phyloP scores from a whole-genome alignment of 2,888 invertebrate species.

The Oxyteleia sp. region DNA sequence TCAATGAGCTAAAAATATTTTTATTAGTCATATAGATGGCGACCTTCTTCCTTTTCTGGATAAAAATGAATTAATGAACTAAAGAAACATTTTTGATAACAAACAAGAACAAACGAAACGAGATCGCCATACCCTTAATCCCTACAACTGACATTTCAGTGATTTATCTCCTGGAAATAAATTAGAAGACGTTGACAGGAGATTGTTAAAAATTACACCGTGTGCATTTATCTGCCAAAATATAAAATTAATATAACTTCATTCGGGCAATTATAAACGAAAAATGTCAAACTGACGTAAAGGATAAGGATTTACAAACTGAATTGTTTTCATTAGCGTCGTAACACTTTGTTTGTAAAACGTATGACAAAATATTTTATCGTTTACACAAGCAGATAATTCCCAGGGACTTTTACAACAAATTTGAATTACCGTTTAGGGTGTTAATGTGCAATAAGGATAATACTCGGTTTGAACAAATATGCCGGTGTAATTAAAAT shows the following conservation, averaged over 20 bases:
- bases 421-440: conserved; percentile 20
- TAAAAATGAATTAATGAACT: no score
- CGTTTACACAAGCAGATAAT: background rate
- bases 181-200: background rate
- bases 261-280: background rate
- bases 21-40: no score
- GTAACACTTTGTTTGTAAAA: background rate
- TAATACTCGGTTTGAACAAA: conserved; percentile 29
- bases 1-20: no score
- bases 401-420: conserved; percentile 9
- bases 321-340: background rate
- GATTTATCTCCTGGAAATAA: no score
- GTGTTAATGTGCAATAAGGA: conserved; percentile 30
- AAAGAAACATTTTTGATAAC: no score
- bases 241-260: background rate
- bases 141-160: no score
- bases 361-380: background rate
- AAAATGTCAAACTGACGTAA: background rate
- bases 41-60: no score
- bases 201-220: background rate
- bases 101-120: no score
- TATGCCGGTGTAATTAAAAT: conserved; percentile 32
- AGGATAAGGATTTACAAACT: background rate
- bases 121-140: no score
- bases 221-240: background rate